Conservation (phyloP, 2,797 vertebrate genomes). For the Ambastaia sidthimunki region DNA sequence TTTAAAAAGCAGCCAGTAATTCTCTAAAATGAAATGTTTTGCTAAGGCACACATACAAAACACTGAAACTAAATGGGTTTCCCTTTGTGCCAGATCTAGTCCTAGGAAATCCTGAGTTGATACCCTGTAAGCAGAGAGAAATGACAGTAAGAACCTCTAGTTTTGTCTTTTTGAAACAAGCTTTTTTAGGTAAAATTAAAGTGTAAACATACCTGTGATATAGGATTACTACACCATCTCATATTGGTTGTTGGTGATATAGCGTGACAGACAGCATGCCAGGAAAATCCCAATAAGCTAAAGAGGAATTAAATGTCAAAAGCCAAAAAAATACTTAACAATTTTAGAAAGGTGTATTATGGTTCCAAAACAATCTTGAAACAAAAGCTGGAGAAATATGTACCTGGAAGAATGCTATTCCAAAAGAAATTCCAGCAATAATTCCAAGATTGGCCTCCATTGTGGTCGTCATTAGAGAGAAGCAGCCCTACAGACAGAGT, state of each 20-base stretch:
- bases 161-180: neutral
- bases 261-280: slow-evolving; percentile 92
- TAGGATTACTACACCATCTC: slow-evolving; percentile 88
- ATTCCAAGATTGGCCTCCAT: slow-evolving; percentile 92
- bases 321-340: neutral
- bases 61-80: slow-evolving; percentile 71
- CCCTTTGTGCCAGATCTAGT: slow-evolving; percentile 61
- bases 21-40: slow-evolving; percentile 70
- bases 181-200: neutral
- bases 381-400: neutral
- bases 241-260: slow-evolving; percentile 99
- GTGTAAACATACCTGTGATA: slow-evolving; percentile 59
- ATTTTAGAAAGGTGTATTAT: neutral
- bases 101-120: slow-evolving; percentile 54
- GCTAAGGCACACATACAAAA: slow-evolving; percentile 62
- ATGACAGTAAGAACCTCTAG: neutral
- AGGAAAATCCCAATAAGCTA: slow-evolving; percentile 93
- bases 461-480: slow-evolving; percentile 77
- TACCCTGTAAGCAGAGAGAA: slow-evolving; percentile 63
- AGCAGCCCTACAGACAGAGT: slow-evolving; percentile 83
- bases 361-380: neutral
- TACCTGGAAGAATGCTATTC: slow-evolving; percentile 96
- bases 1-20: slow-evolving; percentile 64
- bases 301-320: slow-evolving; percentile 47
- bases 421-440: slow-evolving; percentile 93